phyloP scores from a whole-genome alignment of 2,797 vertebrate species.

The Cyclura pinguis region DNA sequence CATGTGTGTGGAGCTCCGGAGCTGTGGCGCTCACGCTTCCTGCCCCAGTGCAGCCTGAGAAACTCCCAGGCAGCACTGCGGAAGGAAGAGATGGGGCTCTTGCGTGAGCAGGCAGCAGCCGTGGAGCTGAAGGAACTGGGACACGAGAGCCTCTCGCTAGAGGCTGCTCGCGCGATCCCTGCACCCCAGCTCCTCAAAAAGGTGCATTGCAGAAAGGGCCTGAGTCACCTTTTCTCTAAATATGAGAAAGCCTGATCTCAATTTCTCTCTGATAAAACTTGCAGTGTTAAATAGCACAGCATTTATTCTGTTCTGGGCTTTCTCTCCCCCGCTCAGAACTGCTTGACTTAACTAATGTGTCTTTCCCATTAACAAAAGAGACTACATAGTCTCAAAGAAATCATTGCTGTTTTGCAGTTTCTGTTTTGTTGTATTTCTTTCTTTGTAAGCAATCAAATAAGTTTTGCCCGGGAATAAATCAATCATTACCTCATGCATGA shows the following conservation, averaged over 20 bases:
- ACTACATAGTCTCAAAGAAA: conserved; percentile 32
- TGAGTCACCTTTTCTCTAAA: neutral
- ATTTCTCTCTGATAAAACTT: neutral
- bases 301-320: conserved; percentile 15
- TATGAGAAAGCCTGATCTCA: neutral
- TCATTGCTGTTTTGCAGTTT: conserved; percentile 26
- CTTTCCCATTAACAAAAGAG: conserved; percentile 23
- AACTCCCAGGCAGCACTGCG: too few relatives aligned
- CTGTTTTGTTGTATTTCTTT: conserved; percentile 14
- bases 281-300: neutral
- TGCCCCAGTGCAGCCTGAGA: too few relatives aligned
- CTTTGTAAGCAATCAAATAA: conserved; percentile 42
- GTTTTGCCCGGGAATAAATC: conserved; percentile 43
- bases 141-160: too few relatives aligned
- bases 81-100: too few relatives aligned
- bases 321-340: conserved; percentile 14
- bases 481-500: conserved; percentile 44
- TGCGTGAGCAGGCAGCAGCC: too few relatives aligned
- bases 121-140: too few relatives aligned
- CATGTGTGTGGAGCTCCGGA: too few relatives aligned
- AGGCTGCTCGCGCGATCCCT: too few relatives aligned
- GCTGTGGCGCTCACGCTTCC: too few relatives aligned
- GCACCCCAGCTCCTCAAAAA: too few relatives aligned
- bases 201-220: too few relatives aligned
- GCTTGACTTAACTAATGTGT: conserved; percentile 24